These are phyloP conservation scores for Pomacea maculata DNA, from an alignment of 1,140 invertebrate species.

Conservation along the genomic window DNA sequence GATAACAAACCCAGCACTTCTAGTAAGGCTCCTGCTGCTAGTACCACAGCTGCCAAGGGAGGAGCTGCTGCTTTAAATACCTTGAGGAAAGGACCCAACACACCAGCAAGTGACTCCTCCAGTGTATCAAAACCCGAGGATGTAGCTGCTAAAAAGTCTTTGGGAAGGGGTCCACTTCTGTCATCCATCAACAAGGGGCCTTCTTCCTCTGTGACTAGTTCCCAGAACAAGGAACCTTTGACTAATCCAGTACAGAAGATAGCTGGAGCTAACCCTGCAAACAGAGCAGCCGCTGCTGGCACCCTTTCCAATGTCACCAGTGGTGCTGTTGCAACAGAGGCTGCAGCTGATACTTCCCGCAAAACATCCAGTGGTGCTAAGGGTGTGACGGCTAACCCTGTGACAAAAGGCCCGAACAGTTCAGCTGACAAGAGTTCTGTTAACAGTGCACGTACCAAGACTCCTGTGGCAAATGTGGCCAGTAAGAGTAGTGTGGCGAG, in stretches of 20 bases:
- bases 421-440: background rate
- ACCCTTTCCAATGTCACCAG: background rate
- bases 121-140: no score
- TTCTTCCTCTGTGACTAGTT: background rate
- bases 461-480: no score
- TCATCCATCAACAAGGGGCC: conserved; percentile 1
- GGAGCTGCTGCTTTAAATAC: background rate
- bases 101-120: no score
- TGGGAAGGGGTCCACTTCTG: conserved; percentile 1
- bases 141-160: background rate
- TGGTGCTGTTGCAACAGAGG: background rate
- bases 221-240: background rate
- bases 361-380: background rate
- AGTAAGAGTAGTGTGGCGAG: background rate
- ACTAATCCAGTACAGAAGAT: background rate
- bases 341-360: background rate
- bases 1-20: background rate
- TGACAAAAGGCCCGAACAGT: background rate
- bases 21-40: background rate
- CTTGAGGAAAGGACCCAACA: no score
- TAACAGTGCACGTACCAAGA: no score
- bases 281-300: background rate
- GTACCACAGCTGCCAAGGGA: background rate
- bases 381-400: background rate
- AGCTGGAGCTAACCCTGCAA: background rate